Evolutionary conservation across 2,113 vertebrate genomes (phyloP), one percentile per base, ranked within the genome.

Genomic region (Phoxinus phoxinus): DNA sequence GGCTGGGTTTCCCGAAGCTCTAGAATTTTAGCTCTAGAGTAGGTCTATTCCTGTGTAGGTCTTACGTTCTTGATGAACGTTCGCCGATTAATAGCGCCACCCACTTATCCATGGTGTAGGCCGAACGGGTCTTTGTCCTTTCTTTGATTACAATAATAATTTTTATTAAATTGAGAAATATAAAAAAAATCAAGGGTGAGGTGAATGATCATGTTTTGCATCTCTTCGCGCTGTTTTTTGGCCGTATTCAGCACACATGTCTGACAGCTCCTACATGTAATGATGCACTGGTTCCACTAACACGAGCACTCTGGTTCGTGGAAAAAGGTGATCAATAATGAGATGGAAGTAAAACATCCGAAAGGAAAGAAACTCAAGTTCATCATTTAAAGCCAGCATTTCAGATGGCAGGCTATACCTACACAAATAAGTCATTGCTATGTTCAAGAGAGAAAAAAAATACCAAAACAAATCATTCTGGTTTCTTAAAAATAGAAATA

Each of bases 401-500:
- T 30, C 19, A 56, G 17, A 37, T 15, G 9, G 19, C 8, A 71
- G 53, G 32, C 67, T 25, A 11, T 71, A 35, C 3, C 15, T 10
- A 21, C 6, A 53, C 8, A 37, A 4, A 21, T 23, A 41, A 41
- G 32, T 75, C 72, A 11, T 48, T 17, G 11, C 2, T 48, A 17
- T 74, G 12, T 75, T 71, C 41, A 41, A 65, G 13, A 11, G 27
- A 6, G 4, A 2, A 56, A 21, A 21, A 17, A 21, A 21, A 56
- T 0, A 56, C 0, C 1, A 21, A 11, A 41, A 23, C 11, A 59
- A 56, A 9, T 58, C 5, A 78, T 17, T 78, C 32, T 41, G 6
- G 32, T 53, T 83, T 58, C 17, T 56, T 35, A 37, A 56, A 25
- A 11, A 79, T 27, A 85, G 27, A 86, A 83, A 84, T 48, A 32